A percentile compares a stretch with the other conserved stretches of the same genome.
Evolutionary conservation across 2,113 vertebrate species (phyloP).

Genomic region (Clupea harengus): DNA sequence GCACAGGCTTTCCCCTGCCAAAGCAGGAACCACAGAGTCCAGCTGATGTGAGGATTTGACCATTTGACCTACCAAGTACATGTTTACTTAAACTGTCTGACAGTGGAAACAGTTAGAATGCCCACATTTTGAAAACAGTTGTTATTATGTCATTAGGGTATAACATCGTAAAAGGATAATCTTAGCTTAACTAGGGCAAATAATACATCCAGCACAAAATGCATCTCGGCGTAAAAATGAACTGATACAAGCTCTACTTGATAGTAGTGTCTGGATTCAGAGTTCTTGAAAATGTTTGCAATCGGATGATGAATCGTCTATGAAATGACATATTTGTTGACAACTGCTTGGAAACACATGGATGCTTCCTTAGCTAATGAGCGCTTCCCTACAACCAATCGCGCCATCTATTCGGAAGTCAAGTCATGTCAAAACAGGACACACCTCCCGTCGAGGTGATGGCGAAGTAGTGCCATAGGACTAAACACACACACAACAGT

Average conservation of each 20-base stretch:
- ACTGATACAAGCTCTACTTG: not conserved
- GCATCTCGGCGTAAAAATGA: not conserved
- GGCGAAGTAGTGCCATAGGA: not conserved
- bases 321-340: not conserved
- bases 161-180: not conserved
- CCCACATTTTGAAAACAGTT: not conserved
- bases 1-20: not conserved
- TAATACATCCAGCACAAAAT: not conserved
- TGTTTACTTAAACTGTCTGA: not conserved
- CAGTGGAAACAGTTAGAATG: not conserved
- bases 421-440: conserved; percentile 1
- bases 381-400: not conserved
- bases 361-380: not conserved
- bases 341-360: not conserved
- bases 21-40: not conserved
- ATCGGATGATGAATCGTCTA: no score
- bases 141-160: not conserved
- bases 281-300: not conserved
- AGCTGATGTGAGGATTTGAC: conserved; percentile 6
- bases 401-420: not conserved
- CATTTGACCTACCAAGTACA: not conserved
- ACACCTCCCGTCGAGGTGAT: not conserved
- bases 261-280: not conserved
- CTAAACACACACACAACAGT: not conserved
- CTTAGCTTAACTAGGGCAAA: not conserved